Evolutionary conservation across 2,113 vertebrate species (phyloP), one percentile per base, ranked within the genome.

Genomic region (Brachionichthys hirsutus): DNA sequence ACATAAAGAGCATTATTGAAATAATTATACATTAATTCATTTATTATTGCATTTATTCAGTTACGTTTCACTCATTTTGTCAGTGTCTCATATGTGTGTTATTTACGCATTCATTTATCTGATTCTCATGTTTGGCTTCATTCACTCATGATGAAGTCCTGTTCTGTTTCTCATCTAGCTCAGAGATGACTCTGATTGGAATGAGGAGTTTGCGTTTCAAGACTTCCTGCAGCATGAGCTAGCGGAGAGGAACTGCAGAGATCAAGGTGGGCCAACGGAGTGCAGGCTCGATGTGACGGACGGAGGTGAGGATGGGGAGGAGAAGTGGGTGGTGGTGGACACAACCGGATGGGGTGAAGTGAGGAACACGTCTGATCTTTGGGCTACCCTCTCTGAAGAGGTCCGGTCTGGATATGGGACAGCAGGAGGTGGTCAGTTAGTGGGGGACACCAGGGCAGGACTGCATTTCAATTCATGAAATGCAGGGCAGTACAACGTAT

Each of bases 131-230:
- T 3, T 30, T 30, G 4, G 24, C 8, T n/a, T n/a, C 8, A 30
- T 30, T 8, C 24, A 30, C 24, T 3, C 8, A 30, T 30, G 24
- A 30, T 30, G 24, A 30, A 3, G 24, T 30, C 24, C 4, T 30
- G 24, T 1, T 38, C 36, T 38, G 24, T 30, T n/a, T 1, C 3
- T 3, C 9, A 2, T 30, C 17, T n/a, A 90, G 88, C 56, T 79
- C 16, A 77, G 70, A 35, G 86, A 86, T 30, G 88, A 89, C 19
- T 74, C 88, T 56, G 86, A 88, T 65, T 87, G 86, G 88, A 87
- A 88, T 1, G 83, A 90, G 60, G 87, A 89, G 65, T 86, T 89
- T 17, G 84, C 76, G 15, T 56, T 89, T 14, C 82, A 82, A 36
- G 85, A 89, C 35, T 82, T 87, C 43, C 62, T 87, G 44, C 86